phyloP scores from a whole-genome alignment of 2,797 vertebrate genomes.

The Silurus aristotelis region DNA sequence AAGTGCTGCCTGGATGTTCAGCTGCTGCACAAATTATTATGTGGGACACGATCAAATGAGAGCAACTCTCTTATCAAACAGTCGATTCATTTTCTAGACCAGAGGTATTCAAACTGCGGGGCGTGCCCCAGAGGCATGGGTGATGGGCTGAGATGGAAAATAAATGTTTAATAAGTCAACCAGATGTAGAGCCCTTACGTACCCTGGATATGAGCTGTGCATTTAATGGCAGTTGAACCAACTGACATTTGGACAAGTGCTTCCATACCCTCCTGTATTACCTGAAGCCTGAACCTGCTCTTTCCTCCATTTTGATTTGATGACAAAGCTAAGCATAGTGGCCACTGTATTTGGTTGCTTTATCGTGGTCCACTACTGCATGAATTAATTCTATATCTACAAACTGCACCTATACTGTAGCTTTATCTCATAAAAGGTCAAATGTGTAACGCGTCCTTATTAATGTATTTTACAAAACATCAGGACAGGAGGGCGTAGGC shows the following conservation, averaged over 20 bases:
- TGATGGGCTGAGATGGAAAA: not conserved
- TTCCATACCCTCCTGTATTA: not conserved
- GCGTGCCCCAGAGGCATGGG: not conserved
- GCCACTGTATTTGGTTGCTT: not conserved
- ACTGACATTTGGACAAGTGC: not conserved
- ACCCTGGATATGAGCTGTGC: not conserved
- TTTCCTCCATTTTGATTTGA: not conserved
- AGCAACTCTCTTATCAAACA: not conserved
- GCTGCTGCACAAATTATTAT: not conserved
- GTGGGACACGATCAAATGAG: not conserved
- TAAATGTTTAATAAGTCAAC: not conserved
- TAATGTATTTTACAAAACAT: not conserved
- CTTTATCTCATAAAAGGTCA: not conserved
- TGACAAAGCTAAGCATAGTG: not conserved
- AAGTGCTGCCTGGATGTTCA: not conserved
- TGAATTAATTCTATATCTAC: not conserved
- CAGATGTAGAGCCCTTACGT: not conserved
- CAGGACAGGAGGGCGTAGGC: not conserved
- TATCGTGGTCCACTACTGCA: not conserved
- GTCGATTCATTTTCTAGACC: not conserved
- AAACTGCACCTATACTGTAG: not conserved
- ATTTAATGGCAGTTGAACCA: no score
- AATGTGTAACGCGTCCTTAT: not conserved
- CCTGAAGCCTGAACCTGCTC: not conserved
- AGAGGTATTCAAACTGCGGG: not conserved